Base-by-base conservation (phyloP, 2,888 invertebrate species). In the Oligia latruncula region DNA sequence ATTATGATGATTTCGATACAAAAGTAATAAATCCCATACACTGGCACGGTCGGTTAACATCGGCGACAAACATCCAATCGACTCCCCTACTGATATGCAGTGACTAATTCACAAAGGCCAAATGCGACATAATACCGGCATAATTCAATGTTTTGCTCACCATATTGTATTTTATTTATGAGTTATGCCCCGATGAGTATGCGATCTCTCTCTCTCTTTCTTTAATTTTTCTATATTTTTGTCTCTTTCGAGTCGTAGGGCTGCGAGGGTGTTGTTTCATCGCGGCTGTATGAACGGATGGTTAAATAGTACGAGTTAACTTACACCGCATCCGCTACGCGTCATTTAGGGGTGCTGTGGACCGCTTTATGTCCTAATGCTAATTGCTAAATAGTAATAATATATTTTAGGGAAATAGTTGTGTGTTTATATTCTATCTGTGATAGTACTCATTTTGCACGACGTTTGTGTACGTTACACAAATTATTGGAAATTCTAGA, bases 141-240 rank as follows among this genome's bases (percentile, higher is more conserved):
- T 96, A 97, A 97, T 97, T 96, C 96, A 97, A 96, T 97, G 97
- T 97, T 97, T 96, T 97, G 97, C 96, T 97, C 97, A 97, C 97
- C 97, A 97, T 97, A 97, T 97, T 97, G 96, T 97, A 96, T 95
- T 97, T 97, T 97, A 97, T 97, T 97, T 97, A 97, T 97, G 96
- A 96, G 96, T 96, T 95, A 97, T 96, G 96, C 95, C 89, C 94
- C 92, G 95, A 93, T 94, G 95, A 94, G 90, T 93, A 89, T 92
- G 66, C 77, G 65, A 88, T 83, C n/a, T n/a, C n/a, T 93, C 95
- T 91, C 93, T 93, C 91, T 95, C 88, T 77, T 89, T 86, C 87
- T 80, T 89, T 73, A 76, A 80, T 78, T 77, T 67, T 66, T 76
- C 77, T 43, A 87, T 94, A 90, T 90, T 82, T 89, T 89, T 89